These are phyloP conservation scores for Oreochromis mossambicus DNA, from an alignment of 2,797 vertebrate species.

Conservation along the genomic window DNA sequence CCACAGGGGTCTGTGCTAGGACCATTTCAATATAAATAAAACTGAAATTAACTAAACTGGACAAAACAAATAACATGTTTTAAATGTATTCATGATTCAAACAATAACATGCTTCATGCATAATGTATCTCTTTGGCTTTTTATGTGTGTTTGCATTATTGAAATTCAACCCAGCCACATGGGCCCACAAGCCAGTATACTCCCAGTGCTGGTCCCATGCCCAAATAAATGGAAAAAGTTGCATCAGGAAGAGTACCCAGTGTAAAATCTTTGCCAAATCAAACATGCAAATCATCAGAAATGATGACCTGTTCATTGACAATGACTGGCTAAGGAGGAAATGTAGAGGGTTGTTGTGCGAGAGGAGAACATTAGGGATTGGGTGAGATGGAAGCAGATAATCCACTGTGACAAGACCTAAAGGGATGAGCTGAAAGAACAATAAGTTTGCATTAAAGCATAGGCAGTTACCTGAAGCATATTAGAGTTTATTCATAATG, in stretches of 20 bases:
- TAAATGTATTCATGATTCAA: neutral
- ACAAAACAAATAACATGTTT: neutral
- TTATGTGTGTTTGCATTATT: neutral
- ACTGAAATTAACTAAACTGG: neutral
- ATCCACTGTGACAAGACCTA: neutral
- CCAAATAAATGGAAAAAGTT: neutral
- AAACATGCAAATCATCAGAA: neutral
- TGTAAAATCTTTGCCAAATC: neutral
- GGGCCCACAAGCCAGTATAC: neutral
- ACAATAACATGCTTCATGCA: neutral
- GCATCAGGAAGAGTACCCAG: neutral
- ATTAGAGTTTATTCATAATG: neutral
- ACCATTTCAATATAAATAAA: neutral
- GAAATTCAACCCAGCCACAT: neutral
- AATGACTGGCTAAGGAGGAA: neutral
- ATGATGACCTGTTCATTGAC: neutral
- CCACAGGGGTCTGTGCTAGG: neutral
- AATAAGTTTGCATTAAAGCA: neutral
- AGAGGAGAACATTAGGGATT: neutral
- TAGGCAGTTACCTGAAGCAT: neutral
- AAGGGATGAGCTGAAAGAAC: neutral
- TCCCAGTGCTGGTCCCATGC: neutral
- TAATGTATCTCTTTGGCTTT: neutral
- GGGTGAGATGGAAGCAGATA: neutral
- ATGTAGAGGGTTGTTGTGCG: neutral